A percentile compares a stretch with the other conserved stretches of the same genome.
phyloP scores from a whole-genome alignment of 2,888 invertebrate genomes.

The Neoscelio sp. region DNA sequence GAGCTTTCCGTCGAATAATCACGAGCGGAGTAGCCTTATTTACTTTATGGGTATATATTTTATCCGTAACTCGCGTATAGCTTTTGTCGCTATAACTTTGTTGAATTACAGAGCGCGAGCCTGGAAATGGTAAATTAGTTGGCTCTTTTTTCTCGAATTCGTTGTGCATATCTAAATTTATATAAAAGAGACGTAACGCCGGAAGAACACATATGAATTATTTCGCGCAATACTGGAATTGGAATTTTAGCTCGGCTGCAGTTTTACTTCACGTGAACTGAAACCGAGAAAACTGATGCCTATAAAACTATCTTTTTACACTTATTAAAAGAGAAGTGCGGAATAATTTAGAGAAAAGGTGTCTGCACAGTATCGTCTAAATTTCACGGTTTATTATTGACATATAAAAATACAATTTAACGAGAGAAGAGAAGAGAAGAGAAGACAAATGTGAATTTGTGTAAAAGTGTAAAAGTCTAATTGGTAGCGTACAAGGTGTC shows the following conservation, averaged over 20 bases:
- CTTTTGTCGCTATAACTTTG: slow-evolving; percentile 6
- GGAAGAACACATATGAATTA: slow-evolving; percentile 10
- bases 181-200: neutral
- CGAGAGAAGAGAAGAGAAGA: too few relatives aligned
- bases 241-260: neutral
- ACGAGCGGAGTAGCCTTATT: slow-evolving; percentile 9
- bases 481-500: too few relatives aligned
- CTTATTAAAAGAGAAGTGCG: slow-evolving; percentile 30
- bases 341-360: slow-evolving; percentile 18
- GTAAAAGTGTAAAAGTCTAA: too few relatives aligned
- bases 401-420: slow-evolving; percentile 29
- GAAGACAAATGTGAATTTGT: too few relatives aligned
- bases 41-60: neutral
- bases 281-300: slow-evolving; percentile 18
- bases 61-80: slow-evolving; percentile 13
- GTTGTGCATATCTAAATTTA: neutral
- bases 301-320: slow-evolving; percentile 21
- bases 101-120: slow-evolving; percentile 6
- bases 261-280: slow-evolving; percentile 2
- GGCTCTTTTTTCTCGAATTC: neutral
- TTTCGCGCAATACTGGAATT: slow-evolving; percentile 5
- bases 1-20: slow-evolving; percentile 35
- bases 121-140: slow-evolving; percentile 23
- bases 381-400: slow-evolving; percentile 14
- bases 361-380: slow-evolving; percentile 1